These are phyloP conservation scores for Epizoanthus illoricatus DNA, from an alignment of 92 coral and sea anemone genomes.

Conservation along the genomic window DNA sequence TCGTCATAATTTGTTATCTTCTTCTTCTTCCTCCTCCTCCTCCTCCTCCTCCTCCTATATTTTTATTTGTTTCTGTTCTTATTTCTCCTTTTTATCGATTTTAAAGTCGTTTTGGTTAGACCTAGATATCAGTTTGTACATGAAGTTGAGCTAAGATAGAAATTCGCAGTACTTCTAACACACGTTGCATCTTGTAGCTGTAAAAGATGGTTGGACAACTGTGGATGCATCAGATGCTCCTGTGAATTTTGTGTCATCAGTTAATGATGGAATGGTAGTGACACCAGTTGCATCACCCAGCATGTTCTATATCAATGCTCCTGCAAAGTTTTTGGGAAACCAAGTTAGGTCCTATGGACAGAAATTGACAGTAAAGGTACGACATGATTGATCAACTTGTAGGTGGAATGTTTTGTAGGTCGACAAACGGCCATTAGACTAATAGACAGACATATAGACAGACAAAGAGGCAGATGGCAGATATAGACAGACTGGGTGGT, in stretches of 20 bases:
- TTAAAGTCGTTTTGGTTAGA: too few relatives aligned
- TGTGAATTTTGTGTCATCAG: constrained; percentile 40
- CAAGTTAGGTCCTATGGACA: constrained; percentile 75
- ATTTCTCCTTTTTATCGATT: too few relatives aligned
- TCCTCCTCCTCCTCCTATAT: too few relatives aligned
- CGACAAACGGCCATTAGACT: too few relatives aligned
- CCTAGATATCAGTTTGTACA: too few relatives aligned
- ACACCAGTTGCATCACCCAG: constrained; percentile 43
- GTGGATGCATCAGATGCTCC: constrained; percentile 48
- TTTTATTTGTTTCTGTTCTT: too few relatives aligned
- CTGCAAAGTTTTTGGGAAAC: constrained; percentile 64
- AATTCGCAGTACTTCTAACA: not conserved
- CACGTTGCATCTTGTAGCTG: constrained; percentile 2
- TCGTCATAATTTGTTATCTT: not conserved
- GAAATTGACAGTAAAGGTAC: constrained; percentile 61
- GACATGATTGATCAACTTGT: not conserved
- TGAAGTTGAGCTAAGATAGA: too few relatives aligned
- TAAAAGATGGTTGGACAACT: constrained; percentile 55
- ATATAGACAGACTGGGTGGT: too few relatives aligned
- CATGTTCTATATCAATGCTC: constrained; percentile 65
- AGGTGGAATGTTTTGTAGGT: too few relatives aligned
- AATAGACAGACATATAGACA: not conserved
- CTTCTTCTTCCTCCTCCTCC: not conserved
- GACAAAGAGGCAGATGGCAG: not conserved
- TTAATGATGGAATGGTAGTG: constrained; percentile 50